Conservation (phyloP, 2,888 invertebrate genomes). For the Drosophila meridiana region DNA sequence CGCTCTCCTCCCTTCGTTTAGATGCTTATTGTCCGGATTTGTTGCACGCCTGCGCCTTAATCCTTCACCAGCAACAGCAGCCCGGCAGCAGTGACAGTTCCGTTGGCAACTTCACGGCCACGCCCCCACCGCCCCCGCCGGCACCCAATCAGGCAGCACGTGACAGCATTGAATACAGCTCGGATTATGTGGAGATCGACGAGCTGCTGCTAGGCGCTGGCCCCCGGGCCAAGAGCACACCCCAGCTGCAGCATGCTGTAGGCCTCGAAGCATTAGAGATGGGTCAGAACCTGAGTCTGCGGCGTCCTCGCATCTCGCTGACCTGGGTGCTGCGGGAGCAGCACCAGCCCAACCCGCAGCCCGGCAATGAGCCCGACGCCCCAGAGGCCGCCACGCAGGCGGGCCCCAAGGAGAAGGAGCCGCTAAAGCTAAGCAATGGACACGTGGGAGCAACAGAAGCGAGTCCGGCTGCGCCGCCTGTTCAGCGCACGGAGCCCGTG, state of each 20-base stretch:
- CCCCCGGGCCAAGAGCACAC: constrained; percentile 70
- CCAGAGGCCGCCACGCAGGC: background rate
- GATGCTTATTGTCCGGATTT: constrained; percentile 84
- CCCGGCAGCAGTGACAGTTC: constrained; percentile 79
- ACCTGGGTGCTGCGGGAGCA: constrained; percentile 91
- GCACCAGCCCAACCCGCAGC: constrained; percentile 85
- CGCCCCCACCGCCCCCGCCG: constrained; percentile 59
- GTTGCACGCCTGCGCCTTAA: constrained; percentile 83
- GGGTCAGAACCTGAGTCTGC: constrained; percentile 87
- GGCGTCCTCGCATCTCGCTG: constrained; percentile 89
- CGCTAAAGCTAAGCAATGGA: constrained; percentile 11
- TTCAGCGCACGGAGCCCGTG: constrained; percentile 54
- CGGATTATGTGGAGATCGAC: constrained; percentile 84
- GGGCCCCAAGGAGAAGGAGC: constrained; percentile 28
- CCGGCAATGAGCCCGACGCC: background rate
- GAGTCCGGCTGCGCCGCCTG: constrained; percentile 24
- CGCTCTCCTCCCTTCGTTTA: background rate
- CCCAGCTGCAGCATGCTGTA: constrained; percentile 73
- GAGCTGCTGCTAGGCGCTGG: constrained; percentile 66
- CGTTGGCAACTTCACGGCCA: constrained; percentile 79
- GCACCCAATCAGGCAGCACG: background rate
- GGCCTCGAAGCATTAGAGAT: constrained; percentile 81
- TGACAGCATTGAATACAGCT: constrained; percentile 64
- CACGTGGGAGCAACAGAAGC: background rate
- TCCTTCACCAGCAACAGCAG: constrained; percentile 78